Evolutionary conservation across 2,797 vertebrate genomes (phyloP), one percentile per base, ranked within the genome.

Genomic region (Decapterus maruadsi): DNA sequence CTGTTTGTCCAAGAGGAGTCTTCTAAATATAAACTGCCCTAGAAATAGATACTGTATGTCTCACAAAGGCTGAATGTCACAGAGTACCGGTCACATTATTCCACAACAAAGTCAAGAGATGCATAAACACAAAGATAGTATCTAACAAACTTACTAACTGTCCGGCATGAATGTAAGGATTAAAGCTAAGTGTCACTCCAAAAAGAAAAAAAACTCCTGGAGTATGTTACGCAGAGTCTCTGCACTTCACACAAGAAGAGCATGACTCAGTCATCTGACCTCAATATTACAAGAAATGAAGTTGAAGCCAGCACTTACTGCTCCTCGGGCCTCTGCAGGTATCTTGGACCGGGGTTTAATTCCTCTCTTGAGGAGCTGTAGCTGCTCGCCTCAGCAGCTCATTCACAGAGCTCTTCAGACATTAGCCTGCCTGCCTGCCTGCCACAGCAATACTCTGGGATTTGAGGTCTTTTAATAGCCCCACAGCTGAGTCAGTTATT

Each of bases 401-500:
- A 31, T 70, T 72, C 80, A 63, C 63, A 72, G 54, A 80, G 72
- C 55, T 69, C 36, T 76, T 79, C 48, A 31, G 58, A 65, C 83
- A 40, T 60, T 71, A 62, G 78, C 72, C 82, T 48, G 79, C 62
- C 13, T 1, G 26, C 69, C 78, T 11, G 57, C 77, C 59, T 11
- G 56, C 77, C 60, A 40, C 31, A 42, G 86, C 77, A 80, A 81
- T 66, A 84, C 89, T 78, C 26, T 68, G 62, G 87, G 88, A 89
- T 86, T 89, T 87, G 79, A 78, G 86, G 66, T 90, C 94, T 95
- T 94, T 95, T 94, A 93, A 94, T 95, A 96, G 94, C 89, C 34
- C 53, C 87, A 87, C 92, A 94, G 94, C 94, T 95, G 94, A 94
- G 89, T 85, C 84, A 57, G 88, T 82, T 75, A 68, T 89, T 87